A percentile compares a stretch with the other conserved stretches of the same genome.
These are phyloP conservation scores for Caretta caretta DNA, from an alignment of 2,113 vertebrate genomes.

Conservation along the genomic window DNA sequence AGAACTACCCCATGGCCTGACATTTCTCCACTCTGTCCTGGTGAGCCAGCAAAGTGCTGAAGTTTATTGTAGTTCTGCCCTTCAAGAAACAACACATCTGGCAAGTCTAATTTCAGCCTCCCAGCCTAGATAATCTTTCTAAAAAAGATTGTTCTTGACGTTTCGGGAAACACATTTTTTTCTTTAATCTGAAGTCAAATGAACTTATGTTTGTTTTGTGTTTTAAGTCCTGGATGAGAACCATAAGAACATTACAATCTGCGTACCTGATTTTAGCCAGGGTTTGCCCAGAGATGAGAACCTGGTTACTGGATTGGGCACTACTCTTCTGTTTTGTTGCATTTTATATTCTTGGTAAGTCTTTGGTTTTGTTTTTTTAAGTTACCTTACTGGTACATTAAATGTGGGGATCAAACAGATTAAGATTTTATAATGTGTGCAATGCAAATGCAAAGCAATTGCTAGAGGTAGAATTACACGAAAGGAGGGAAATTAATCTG, in stretches of 20 bases:
- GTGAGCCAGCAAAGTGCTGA: background rate
- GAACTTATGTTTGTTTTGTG: background rate
- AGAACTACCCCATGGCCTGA: background rate
- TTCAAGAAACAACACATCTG: background rate
- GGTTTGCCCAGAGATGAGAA: conserved; percentile 87
- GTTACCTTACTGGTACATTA: background rate
- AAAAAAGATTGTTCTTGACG: background rate
- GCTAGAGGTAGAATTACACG: background rate
- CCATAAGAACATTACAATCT: conserved; percentile 89
- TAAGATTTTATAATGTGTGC: background rate
- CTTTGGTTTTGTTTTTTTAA: background rate
- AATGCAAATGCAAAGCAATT: background rate
- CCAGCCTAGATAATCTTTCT: background rate
- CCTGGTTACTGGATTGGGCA: conserved; percentile 88
- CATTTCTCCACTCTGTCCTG: background rate
- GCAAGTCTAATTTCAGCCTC: background rate
- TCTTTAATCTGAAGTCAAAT: background rate
- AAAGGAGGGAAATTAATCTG: background rate
- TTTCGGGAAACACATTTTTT: background rate
- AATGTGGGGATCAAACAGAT: accelerated
- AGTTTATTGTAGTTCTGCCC: background rate
- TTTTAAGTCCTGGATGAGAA: conserved; percentile 77
- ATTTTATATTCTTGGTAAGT: conserved; percentile 96
- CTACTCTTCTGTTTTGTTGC: conserved; percentile 87
- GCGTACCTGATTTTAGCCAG: conserved; percentile 87